Conservation (phyloP, 2,888 invertebrate species). For the Phaedon cochleariae region DNA sequence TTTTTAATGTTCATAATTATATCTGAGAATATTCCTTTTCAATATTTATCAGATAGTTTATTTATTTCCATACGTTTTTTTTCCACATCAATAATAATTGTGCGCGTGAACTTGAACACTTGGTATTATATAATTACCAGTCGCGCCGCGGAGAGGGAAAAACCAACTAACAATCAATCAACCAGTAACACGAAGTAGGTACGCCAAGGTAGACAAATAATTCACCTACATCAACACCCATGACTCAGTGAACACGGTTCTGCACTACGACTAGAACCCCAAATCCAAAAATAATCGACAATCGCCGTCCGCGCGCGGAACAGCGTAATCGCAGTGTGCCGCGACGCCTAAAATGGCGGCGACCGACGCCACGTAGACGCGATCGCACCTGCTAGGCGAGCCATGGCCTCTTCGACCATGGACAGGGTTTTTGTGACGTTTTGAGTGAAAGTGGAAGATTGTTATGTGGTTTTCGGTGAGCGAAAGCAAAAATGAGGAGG, state of each 20-base stretch:
- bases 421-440: slow-evolving; percentile 30
- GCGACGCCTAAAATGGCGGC: slow-evolving; percentile 40
- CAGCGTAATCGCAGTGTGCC: no score
- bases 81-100: no score
- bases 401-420: no score
- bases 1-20: no score
- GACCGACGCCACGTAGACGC: slow-evolving; percentile 40
- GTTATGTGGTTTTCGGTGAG: slow-evolving; percentile 24
- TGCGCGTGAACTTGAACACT: neutral
- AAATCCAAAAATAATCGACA: slow-evolving; percentile 1
- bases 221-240: no score
- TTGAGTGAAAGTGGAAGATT: slow-evolving; percentile 26
- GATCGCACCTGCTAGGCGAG: no score
- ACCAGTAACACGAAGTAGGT: slow-evolving; percentile 5
- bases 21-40: no score
- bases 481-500: slow-evolving; percentile 48
- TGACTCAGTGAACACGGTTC: no score
- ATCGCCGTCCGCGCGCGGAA: no score
- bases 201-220: slow-evolving; percentile 2
- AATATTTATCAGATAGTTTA: no score
- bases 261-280: no score
- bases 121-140: neutral
- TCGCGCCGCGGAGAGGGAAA: slow-evolving; percentile 11
- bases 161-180: slow-evolving; percentile 6
- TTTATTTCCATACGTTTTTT: no score